Evolutionary conservation across 2,888 invertebrate species (phyloP).

Genomic region (Dendrolimus pini): DNA sequence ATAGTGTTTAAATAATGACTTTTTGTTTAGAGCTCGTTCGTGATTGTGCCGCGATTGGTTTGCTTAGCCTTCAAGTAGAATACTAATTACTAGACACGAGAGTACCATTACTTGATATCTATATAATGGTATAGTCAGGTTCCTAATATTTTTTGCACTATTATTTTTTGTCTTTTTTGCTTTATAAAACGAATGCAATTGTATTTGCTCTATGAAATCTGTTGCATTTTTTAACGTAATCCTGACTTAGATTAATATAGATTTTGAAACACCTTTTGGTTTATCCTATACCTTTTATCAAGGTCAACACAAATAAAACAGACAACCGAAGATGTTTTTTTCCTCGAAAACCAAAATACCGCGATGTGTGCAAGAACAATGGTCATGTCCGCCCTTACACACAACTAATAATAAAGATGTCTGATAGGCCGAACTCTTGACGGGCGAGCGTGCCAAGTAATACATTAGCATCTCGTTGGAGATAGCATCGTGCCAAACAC

Average conservation of each 20-base stretch:
- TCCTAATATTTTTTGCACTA: too few species aligned
- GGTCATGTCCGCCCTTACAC: conserved; percentile 28
- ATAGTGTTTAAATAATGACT: conserved; percentile 27
- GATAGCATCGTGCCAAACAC: conserved; percentile 50
- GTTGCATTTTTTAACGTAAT: too few species aligned
- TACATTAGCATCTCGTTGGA: conserved; percentile 67
- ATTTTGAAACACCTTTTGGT: too few species aligned
- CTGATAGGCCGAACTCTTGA: conserved; percentile 43
- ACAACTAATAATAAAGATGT: conserved; percentile 50
- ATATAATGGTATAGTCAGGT: too few species aligned
- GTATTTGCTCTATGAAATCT: too few species aligned
- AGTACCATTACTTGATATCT: not conserved
- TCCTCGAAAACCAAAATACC: not conserved
- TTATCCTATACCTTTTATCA: too few species aligned
- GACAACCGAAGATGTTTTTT: too few species aligned
- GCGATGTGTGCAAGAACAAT: conserved; percentile 23
- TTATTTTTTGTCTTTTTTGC: too few species aligned
- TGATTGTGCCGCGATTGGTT: conserved; percentile 27
- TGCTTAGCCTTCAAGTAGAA: conserved; percentile 32
- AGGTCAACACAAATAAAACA: too few species aligned
- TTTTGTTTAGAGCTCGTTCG: conserved; percentile 27
- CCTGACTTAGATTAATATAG: too few species aligned
- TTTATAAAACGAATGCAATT: too few species aligned
- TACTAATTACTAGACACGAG: conserved; percentile 19
- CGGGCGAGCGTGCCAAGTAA: conserved; percentile 59